These are phyloP conservation scores for Apodemus sylvaticus DNA, from an alignment of 2,113 vertebrate genomes.

Conservation along the genomic window DNA sequence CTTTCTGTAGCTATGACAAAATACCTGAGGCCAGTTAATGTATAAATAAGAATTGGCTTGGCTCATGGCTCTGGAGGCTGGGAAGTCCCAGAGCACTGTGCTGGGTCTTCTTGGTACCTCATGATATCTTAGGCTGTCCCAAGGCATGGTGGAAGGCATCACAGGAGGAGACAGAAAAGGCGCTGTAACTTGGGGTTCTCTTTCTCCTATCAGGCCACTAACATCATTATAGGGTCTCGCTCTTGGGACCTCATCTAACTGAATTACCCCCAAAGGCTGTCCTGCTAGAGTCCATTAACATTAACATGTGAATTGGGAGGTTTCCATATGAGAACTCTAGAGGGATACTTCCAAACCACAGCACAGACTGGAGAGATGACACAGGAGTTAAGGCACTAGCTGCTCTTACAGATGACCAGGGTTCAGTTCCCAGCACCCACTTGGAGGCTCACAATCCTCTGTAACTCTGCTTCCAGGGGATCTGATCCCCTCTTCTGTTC, in stretches of 20 bases:
- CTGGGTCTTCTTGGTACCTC: not conserved
- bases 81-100: not conserved
- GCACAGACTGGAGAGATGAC: not conserved
- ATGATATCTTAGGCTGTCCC: not conserved
- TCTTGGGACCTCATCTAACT: not conserved
- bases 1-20: not conserved
- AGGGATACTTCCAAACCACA: not conserved
- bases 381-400: not conserved
- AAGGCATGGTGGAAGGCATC: not conserved
- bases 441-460: not conserved
- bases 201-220: not conserved
- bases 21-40: not conserved
- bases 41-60: not conserved
- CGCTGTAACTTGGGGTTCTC: not conserved
- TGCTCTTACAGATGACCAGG: not conserved
- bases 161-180: not conserved
- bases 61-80: not conserved
- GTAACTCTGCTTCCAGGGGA: not conserved
- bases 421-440: not conserved
- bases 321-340: not conserved
- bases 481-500: not conserved
- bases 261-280: not conserved
- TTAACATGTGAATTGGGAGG: not conserved
- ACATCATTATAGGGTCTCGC: too few species aligned
- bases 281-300: too few species aligned